Conservation (phyloP, 2,113 vertebrate genomes). For the Rhadina sibilatrix region DNA sequence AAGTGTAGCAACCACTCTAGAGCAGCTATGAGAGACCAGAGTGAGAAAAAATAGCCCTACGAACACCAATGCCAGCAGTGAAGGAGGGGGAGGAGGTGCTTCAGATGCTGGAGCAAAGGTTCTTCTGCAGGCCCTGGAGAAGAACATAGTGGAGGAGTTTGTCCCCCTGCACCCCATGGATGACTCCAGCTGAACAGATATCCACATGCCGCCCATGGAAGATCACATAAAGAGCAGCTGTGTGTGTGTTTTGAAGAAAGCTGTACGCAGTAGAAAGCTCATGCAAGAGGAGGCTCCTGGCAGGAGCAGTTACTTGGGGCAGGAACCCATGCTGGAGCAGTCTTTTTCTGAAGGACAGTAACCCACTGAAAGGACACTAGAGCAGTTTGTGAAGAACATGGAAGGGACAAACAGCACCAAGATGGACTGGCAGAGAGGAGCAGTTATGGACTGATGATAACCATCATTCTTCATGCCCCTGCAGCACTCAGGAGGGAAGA, state of each 20-base stretch:
- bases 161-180: background rate
- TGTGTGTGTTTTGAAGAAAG: background rate
- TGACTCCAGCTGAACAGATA: background rate
- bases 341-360: background rate
- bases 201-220: background rate
- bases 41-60: background rate
- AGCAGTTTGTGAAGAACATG: background rate
- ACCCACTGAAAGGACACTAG: background rate
- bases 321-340: background rate
- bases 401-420: background rate
- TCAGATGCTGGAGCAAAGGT: background rate
- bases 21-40: background rate
- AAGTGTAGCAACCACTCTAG: background rate
- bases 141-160: background rate
- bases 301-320: rapidly evolving
- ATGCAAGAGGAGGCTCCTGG: background rate
- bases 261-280: background rate
- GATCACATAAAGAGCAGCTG: background rate
- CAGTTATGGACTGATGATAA: background rate
- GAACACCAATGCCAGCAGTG: background rate
- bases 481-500: rapidly evolving
- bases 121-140: background rate
- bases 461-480: background rate
- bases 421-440: background rate
- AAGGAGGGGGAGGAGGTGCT: background rate